A percentile compares a stretch with the other conserved stretches of the same genome.
These are phyloP conservation scores for Acrossocheilus fasciatus DNA, from an alignment of 2,797 vertebrate genomes.

Conservation along the genomic window DNA sequence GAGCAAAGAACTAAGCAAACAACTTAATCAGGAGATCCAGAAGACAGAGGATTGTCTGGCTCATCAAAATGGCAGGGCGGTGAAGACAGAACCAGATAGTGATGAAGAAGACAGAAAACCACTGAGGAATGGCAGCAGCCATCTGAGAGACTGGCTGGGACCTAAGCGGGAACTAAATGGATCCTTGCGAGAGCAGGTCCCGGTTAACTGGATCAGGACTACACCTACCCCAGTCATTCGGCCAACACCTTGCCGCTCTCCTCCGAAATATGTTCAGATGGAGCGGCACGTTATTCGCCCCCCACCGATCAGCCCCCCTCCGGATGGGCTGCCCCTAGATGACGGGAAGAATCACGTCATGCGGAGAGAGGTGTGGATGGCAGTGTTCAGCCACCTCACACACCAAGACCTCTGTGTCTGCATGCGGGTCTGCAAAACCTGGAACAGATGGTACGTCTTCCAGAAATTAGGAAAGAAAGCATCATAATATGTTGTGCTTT, in stretches of 20 bases:
- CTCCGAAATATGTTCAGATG: slow-evolving; percentile 94
- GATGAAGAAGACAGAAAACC: slow-evolving; percentile 87
- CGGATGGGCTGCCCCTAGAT: slow-evolving; percentile 88
- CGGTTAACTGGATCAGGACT: slow-evolving; percentile 71
- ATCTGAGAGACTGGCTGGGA: slow-evolving; percentile 85
- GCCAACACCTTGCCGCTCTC: slow-evolving; percentile 87
- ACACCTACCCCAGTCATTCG: slow-evolving; percentile 80
- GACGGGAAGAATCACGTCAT: slow-evolving; percentile 88
- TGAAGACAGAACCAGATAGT: slow-evolving; percentile 88
- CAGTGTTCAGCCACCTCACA: slow-evolving; percentile 90
- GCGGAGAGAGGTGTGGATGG: slow-evolving; percentile 94
- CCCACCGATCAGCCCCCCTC: slow-evolving; percentile 94
- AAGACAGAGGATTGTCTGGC: slow-evolving; percentile 86
- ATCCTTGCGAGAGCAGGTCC: slow-evolving; percentile 78
- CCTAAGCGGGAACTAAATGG: slow-evolving; percentile 83
- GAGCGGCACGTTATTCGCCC: slow-evolving; percentile 95
- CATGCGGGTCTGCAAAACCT: slow-evolving; percentile 97
- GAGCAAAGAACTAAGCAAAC: slow-evolving; percentile 90
- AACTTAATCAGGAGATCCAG: slow-evolving; percentile 88
- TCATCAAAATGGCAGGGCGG: slow-evolving; percentile 76
- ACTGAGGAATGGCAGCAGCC: slow-evolving; percentile 77
- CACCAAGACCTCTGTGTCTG: slow-evolving; percentile 94
- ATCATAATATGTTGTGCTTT: slow-evolving; percentile 9
- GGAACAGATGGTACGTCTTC: slow-evolving; percentile 94
- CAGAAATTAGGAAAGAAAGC: background rate